phyloP scores from a whole-genome alignment of 2,888 invertebrate genomes.

The Drosophila austrosaltans region DNA sequence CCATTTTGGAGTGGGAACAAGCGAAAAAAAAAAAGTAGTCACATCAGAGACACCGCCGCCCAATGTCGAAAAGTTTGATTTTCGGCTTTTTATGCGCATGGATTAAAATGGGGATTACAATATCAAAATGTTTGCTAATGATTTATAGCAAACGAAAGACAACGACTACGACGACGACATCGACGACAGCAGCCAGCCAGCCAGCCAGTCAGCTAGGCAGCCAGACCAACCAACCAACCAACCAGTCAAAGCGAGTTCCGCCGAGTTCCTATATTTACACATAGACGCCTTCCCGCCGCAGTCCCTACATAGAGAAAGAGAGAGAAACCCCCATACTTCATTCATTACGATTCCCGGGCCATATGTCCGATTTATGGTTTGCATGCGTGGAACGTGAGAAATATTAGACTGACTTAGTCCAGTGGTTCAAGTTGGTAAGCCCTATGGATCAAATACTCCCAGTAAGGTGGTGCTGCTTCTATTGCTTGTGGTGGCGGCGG shows the following conservation, averaged over 20 bases:
- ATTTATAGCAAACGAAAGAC: constrained; percentile 74
- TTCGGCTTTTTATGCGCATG: constrained; percentile 80
- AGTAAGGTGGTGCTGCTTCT: constrained; percentile 52
- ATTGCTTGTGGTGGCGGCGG: neutral
- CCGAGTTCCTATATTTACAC: constrained; percentile 40
- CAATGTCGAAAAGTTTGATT: constrained; percentile 81
- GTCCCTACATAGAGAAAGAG: neutral
- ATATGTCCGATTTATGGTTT: constrained; percentile 57
- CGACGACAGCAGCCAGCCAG: constrained; percentile 52
- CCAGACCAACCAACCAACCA: constrained; percentile 36
- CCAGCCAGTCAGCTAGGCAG: constrained; percentile 30
- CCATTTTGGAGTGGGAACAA: constrained; percentile 43
- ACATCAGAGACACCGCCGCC: constrained; percentile 76
- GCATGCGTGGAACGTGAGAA: constrained; percentile 68
- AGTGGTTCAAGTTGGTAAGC: constrained; percentile 74
- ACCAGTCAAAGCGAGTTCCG: constrained; percentile 10
- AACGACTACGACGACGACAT: constrained; percentile 27
- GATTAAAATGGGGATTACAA: constrained; percentile 80
- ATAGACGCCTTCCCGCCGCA: constrained; percentile 28
- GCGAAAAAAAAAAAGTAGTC: constrained; percentile 60
- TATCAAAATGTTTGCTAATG: constrained; percentile 81
- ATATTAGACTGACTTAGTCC: constrained; percentile 73
- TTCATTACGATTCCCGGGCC: constrained; percentile 29
- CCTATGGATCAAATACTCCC: constrained; percentile 69
- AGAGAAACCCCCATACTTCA: constrained; percentile 3